Percentiles rank a stretch among this genome's conserved stretches.
phyloP scores from a whole-genome alignment of 2,888 invertebrate genomes.

The Epinotia brunnichana region DNA sequence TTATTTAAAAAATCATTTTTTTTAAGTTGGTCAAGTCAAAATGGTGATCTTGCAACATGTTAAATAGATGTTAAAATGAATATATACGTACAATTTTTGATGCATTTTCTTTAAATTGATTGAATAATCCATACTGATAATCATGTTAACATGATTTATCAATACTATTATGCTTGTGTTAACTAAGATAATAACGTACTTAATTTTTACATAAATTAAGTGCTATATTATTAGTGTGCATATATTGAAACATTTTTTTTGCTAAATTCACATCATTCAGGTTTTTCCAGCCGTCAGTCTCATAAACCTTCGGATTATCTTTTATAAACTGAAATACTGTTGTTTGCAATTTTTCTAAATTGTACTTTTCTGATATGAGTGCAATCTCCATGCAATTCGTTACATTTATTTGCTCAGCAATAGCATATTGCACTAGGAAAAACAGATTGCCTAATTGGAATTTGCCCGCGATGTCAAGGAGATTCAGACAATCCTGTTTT shows the following conservation, averaged over 20 bases:
- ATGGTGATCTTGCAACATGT: background rate
- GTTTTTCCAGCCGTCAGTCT: conserved; percentile 65
- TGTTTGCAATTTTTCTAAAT: conserved; percentile 57
- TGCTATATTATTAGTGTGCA: conserved; percentile 40
- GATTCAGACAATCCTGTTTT: conserved; percentile 59
- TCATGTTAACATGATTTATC: background rate
- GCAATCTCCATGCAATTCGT: conserved; percentile 70
- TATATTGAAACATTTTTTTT: conserved; percentile 62
- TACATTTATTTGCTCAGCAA: conserved; percentile 61
- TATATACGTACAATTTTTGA: background rate
- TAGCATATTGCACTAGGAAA: conserved; percentile 57
- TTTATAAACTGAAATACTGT: conserved; percentile 66
- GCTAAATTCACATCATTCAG: conserved; percentile 67
- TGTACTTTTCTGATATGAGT: conserved; percentile 65
- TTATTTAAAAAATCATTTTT: background rate
- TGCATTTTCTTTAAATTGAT: background rate
- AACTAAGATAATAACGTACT: background rate
- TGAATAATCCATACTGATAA: background rate
- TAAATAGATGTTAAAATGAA: background rate
- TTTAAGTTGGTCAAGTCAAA: background rate
- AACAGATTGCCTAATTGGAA: conserved; percentile 62
- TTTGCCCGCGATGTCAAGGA: conserved; percentile 63
- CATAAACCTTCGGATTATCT: conserved; percentile 62
- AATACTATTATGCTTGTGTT: background rate
- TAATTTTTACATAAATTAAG: conserved; percentile 2